Evolutionary conservation across 2,113 vertebrate genomes (phyloP).

Genomic region (Columba janthina): DNA sequence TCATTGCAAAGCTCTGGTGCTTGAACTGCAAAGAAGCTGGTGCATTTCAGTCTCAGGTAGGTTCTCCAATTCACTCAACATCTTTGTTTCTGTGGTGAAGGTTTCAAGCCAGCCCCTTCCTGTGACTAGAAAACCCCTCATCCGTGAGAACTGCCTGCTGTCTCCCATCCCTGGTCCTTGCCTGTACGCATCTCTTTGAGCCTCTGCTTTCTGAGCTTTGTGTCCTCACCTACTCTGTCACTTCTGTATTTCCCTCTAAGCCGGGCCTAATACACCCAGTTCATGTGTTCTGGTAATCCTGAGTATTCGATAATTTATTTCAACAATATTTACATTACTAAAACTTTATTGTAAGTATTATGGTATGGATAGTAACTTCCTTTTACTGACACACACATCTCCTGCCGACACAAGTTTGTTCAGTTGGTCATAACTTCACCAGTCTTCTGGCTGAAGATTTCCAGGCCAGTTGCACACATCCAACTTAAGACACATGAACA

Average conservation of each 20-base stretch:
- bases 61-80: background rate
- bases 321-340: background rate
- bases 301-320: background rate
- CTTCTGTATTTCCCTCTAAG: background rate
- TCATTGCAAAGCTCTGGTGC: background rate
- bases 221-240: background rate
- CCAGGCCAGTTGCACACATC: background rate
- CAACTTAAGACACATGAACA: background rate
- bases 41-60: background rate
- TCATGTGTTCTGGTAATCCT: background rate
- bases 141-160: background rate
- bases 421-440: background rate
- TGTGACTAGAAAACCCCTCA: background rate
- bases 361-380: background rate
- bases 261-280: background rate
- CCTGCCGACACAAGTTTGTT: background rate
- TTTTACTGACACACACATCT: background rate
- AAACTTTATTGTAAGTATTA: background rate
- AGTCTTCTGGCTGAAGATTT: background rate
- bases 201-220: background rate
- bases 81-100: background rate
- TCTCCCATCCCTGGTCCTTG: background rate
- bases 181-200: too few relatives aligned
- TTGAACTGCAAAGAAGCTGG: background rate
- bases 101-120: background rate